These are phyloP conservation scores for Metopia argyrocephala DNA, from an alignment of 2,888 invertebrate species.

Conservation along the genomic window DNA sequence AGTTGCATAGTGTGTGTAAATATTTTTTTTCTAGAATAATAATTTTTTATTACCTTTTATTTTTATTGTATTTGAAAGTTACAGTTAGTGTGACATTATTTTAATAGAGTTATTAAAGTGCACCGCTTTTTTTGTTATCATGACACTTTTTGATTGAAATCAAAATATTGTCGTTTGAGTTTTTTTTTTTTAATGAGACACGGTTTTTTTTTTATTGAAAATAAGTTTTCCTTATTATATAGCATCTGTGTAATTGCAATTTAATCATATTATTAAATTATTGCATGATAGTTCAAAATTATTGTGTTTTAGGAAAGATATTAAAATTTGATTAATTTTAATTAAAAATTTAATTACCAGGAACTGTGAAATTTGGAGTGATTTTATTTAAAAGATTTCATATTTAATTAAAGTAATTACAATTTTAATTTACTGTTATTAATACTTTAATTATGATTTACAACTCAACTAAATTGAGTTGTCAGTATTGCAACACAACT, in stretches of 20 bases:
- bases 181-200: background rate
- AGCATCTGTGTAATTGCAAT: background rate
- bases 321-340: background rate
- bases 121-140: background rate
- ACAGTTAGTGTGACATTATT: background rate
- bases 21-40: background rate
- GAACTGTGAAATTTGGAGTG: background rate
- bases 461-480: no score
- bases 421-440: no score
- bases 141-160: background rate
- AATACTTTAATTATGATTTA: no score
- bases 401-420: background rate
- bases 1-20: background rate
- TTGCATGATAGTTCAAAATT: background rate
- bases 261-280: background rate
- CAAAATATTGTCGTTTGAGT: constrained; percentile 20
- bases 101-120: background rate
- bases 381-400: background rate
- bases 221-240: background rate
- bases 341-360: background rate
- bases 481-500: no score
- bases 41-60: background rate
- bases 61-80: background rate
- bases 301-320: background rate
- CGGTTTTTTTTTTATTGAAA: no score